Evolutionary conservation across 2,113 vertebrate genomes (phyloP).

Genomic region (Heptranchias perlo): DNA sequence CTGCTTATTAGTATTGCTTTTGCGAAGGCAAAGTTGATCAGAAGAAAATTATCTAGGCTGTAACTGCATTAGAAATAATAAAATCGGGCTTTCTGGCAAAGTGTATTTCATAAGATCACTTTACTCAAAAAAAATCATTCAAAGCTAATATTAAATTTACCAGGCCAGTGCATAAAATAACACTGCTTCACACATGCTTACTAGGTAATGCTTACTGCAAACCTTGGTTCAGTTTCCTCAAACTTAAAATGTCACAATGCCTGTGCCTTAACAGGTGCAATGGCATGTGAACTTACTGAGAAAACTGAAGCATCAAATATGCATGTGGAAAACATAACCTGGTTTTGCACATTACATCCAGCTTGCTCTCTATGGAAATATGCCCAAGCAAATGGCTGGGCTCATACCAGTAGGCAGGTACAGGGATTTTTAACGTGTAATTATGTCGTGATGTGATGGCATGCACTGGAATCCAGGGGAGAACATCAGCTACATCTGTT

Average conservation of each 20-base stretch:
- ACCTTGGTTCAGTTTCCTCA: constrained; percentile 17
- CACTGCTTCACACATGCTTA: neutral
- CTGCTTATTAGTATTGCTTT: neutral
- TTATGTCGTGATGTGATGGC: constrained; percentile 18
- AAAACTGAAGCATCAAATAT: constrained; percentile 31
- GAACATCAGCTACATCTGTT: neutral
- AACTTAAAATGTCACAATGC: constrained; percentile 16
- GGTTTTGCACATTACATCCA: neutral
- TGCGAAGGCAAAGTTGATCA: neutral
- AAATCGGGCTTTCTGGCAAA: neutral
- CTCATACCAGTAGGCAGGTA: neutral
- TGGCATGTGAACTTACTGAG: neutral
- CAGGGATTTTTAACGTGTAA: neutral
- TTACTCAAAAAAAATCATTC: neutral
- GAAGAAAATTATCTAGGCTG: neutral
- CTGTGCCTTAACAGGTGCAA: neutral
- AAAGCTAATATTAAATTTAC: neutral
- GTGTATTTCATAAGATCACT: neutral
- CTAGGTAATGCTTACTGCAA: neutral
- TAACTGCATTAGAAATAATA: neutral
- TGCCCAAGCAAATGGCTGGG: neutral
- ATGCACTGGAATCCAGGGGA: neutral
- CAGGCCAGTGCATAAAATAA: neutral
- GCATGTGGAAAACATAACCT: neutral
- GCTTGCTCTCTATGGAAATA: constrained; percentile 14